Base-by-base conservation (phyloP, 2,797 vertebrate genomes). In the Tympanoctomys barrerae region DNA sequence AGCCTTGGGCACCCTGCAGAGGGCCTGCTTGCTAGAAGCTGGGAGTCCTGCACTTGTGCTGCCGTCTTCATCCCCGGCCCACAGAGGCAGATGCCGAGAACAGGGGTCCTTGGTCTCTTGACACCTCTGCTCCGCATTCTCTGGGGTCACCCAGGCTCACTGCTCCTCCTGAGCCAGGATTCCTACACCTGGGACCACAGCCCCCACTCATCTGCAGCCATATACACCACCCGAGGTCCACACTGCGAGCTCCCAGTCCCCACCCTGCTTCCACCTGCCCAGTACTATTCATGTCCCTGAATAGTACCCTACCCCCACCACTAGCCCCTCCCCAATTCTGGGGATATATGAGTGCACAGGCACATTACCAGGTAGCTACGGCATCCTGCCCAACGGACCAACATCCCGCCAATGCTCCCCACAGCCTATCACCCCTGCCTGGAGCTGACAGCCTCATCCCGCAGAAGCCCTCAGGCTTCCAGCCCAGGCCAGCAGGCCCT, bases 301-400 rank as follows among this genome's bases (percentile, higher is more conserved):
- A 84, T 0, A 81, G 52, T 33, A 57, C 54, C 54, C 54, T 16
- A 14, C 18, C 4, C 64, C 54, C 64, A 39, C 33, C 39, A 5
- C 68, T 46, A 49, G 22, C 12, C 1, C 1, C 1, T 42, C 42
- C 1, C 8, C 31, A 49, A 77, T 79, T 28, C 13, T 2, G 1
- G 42, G 42, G 26, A 31, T 66, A 33, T 0, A 19, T 12, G 33
- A 6, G 19, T 0, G 31, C 54, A 28, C 24, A 59, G 36, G 36
- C 61, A 5, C 8, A 6, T 1, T 0, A 11, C 42, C 21, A 7
- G 75, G 1, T 22, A 54, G 18, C 75, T 1, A 0, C 0, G 21
- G 12, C 49, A 19, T 19, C 70, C 14, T 80, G 31, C 84, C 92
- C 83, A 70, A 3, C 0, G 57, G 59, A 49, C 57, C 3, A 33